Evolutionary conservation across 2,113 vertebrate species (phyloP), one percentile per base, ranked within the genome.

Genomic region (Semnornis frantzii): DNA sequence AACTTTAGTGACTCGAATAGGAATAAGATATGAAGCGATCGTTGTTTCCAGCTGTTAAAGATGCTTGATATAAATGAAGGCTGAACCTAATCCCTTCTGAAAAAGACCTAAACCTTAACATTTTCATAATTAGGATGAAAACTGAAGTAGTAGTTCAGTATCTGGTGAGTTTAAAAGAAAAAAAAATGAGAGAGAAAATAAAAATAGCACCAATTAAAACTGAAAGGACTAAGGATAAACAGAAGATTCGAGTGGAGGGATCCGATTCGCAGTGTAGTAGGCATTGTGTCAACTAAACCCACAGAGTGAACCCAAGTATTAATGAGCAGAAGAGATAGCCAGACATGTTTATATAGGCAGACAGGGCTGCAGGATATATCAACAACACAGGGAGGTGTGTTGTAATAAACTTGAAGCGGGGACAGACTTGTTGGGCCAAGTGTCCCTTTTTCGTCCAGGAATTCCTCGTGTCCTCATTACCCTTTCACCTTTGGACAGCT

Each of bases 291-390:
- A 93, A 93, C 94, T 95, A 92, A 97, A 95, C 76, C 80, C 94
- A 95, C 19, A 1, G 59, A 92, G 72, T 95, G 96, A 96, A 97
- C 79, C 30, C 5, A 92, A 96, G 90, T 93, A 88, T 97, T 97
- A 96, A 96, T 77, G 84, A 96, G 69, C 79, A 96, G 93, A 96
- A 93, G 91, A 97, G 94, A 97, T 96, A 97, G 85, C 92, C 90
- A 90, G 95, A 94, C 95, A 93, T 97, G 96, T 97, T 98, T 97
- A 98, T 94, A 95, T 72, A 97, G 94, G 93, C 94, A 95, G 96
- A 91, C 92, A 90, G 88, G 94, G 91, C 95, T 94, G 89, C 77
- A 97, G 96, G 92, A 96, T 94, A 86, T 48, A 93, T 92, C 25
- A n/a, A 96, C 96, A 94, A 94, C 31, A 5, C 12, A 2, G 73